These are phyloP conservation scores for Pseudocheirus occidentalis DNA, from an alignment of 2,797 vertebrate species.

Conservation along the genomic window DNA sequence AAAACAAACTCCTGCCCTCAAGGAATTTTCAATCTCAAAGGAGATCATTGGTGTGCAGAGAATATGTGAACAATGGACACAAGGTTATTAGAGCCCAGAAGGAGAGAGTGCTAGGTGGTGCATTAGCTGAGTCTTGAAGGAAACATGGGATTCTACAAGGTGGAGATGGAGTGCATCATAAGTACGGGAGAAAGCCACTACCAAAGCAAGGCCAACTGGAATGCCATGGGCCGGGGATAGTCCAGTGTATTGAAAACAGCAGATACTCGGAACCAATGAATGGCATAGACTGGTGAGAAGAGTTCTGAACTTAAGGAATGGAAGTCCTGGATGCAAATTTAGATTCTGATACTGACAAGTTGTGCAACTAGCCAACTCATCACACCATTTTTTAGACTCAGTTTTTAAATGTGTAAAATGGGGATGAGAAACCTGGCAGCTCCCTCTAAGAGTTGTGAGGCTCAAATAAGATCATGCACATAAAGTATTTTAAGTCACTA, in stretches of 20 bases:
- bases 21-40: neutral
- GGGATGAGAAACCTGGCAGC: neutral
- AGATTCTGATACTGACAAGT: neutral
- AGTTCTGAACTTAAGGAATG: neutral
- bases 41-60: neutral
- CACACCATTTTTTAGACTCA: neutral
- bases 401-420: neutral
- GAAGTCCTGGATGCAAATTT: neutral
- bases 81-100: neutral
- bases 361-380: neutral
- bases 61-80: accelerated
- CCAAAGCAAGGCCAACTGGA: neutral
- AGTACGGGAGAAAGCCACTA: too few species aligned
- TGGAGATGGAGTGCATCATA: neutral
- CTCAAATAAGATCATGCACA: neutral
- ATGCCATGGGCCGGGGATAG: neutral
- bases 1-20: neutral
- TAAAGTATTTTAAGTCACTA: neutral
- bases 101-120: neutral
- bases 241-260: neutral
- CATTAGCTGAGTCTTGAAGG: neutral
- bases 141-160: neutral
- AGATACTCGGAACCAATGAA: neutral
- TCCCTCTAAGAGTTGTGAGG: neutral
- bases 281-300: too few species aligned